Percentiles rank a stretch among this genome's conserved stretches.
Conservation (phyloP, 2,797 vertebrate genomes). For the Gambelia wislizenii region DNA sequence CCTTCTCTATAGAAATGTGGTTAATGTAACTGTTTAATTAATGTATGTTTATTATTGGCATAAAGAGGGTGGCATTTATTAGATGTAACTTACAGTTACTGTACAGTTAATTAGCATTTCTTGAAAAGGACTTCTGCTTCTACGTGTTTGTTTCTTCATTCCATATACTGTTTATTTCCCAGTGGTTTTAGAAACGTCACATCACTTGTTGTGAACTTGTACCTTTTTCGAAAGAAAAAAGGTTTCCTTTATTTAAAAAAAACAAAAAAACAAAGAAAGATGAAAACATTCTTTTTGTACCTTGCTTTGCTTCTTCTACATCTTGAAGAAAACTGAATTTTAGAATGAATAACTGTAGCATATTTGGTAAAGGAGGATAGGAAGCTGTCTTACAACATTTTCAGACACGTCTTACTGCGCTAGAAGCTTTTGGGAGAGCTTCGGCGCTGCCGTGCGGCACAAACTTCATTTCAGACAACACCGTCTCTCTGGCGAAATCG, state of each 20-base stretch:
- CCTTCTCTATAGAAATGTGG: not conserved
- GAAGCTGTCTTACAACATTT: too few species aligned
- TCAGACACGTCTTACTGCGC: too few species aligned
- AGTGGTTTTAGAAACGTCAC: not conserved
- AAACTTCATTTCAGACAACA: too few species aligned
- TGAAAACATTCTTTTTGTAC: not conserved
- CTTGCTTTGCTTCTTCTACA: not conserved
- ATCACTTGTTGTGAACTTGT: not conserved
- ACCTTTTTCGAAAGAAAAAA: not conserved
- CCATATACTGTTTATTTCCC: not conserved
- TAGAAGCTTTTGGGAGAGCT: too few species aligned
- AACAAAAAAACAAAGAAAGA: too few species aligned
- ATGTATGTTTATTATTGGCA: not conserved
- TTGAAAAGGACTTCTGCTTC: not conserved
- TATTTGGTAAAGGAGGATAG: too few species aligned
- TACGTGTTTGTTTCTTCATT: not conserved
- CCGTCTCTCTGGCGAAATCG: too few species aligned
- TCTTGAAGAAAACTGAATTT: too few species aligned
- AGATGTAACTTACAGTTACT: not conserved
- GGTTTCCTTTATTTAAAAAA: not conserved
- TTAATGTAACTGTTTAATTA: not conserved
- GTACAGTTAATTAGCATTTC: not conserved
- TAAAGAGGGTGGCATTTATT: constrained; percentile 1
- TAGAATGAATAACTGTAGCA: too few species aligned
- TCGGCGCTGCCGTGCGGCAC: too few species aligned